These are phyloP conservation scores for Vidua macroura DNA, from an alignment of 2,113 vertebrate genomes.

Conservation along the genomic window DNA sequence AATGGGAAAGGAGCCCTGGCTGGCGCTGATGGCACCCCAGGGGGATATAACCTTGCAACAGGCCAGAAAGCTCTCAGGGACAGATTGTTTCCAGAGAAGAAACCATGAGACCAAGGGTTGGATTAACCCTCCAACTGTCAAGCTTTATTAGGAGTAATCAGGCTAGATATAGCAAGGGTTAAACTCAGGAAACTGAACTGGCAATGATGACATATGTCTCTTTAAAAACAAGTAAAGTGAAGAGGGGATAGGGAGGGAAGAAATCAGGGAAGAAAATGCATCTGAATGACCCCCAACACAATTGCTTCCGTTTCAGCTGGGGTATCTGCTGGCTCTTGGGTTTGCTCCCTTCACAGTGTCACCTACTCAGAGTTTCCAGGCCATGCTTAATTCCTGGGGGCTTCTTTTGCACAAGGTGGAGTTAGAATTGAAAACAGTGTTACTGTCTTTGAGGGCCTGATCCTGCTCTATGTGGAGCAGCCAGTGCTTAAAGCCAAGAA, in stretches of 20 bases:
- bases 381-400: not conserved
- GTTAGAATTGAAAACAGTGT: not conserved
- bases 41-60: conserved; percentile 92
- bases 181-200: conserved; percentile 74
- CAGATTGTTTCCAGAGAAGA: conserved; percentile 92
- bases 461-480: not conserved
- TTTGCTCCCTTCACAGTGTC: not conserved
- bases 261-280: not conserved
- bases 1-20: conserved; percentile 88
- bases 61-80: conserved; percentile 85
- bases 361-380: not conserved
- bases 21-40: conserved; percentile 87
- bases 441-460: not conserved
- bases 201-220: conserved; percentile 68
- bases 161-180: conserved; percentile 74
- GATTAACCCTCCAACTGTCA: conserved; percentile 84
- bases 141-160: conserved; percentile 78
- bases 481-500: fast-evolving
- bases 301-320: conserved; percentile 53
- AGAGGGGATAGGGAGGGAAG: not conserved
- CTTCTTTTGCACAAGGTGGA: not conserved
- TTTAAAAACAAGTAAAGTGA: conserved; percentile 20
- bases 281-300: conserved; percentile 20
- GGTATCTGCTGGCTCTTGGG: conserved; percentile 23
- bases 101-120: conserved; percentile 83